Evolutionary conservation across 2,113 vertebrate genomes (phyloP), one percentile per base, ranked within the genome.

Genomic region (Oncorhynchus clarkii): DNA sequence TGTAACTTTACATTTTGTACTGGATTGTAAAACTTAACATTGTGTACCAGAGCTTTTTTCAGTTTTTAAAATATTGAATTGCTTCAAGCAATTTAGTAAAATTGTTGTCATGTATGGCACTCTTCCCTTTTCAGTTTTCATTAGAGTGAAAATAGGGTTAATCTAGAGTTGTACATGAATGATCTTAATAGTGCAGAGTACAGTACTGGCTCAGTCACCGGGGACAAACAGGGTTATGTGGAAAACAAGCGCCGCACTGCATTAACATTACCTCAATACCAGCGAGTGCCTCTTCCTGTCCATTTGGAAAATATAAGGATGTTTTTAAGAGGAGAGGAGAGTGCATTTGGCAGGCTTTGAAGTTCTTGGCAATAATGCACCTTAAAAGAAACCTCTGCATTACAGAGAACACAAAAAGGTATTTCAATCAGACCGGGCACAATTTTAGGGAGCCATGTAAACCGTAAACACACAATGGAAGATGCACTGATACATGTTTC

Each of bases 241-340:
- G 60, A 87, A 78, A 87, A 79, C 78, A 75, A 87, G 87, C 76
- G 71, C 77, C 80, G 86, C 82, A 68, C 74, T 78, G 74, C 83
- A 91, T 92, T 92, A 92, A 84, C 88, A 91, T 91, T 88, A 87
- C 82, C 88, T 92, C 88, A 83, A 85, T 81, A 83, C 80, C 87
- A 84, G 79, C 27, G 80, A 90, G 86, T 83, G 78, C 88, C 87
- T 88, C 86, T 93, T 92, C 86, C 86, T 84, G 88, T 92, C 92
- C 91, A 93, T 93, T 93, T 92, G 90, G 90, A 86, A 92, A 93
- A 93, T 90, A 90, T 81, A 89, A 88, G 90, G 85, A 89, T 86
- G 84, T 90, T 91, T 91, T 93, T 84, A 89, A 91, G 90, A 85
- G 84, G 85, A 83, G 81, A 84, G 81, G 87, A 90, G 89, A 91